Evolutionary conservation across 2,888 invertebrate genomes (phyloP), one percentile per base, ranked within the genome.

Genomic region (Cosmia pyralina): DNA sequence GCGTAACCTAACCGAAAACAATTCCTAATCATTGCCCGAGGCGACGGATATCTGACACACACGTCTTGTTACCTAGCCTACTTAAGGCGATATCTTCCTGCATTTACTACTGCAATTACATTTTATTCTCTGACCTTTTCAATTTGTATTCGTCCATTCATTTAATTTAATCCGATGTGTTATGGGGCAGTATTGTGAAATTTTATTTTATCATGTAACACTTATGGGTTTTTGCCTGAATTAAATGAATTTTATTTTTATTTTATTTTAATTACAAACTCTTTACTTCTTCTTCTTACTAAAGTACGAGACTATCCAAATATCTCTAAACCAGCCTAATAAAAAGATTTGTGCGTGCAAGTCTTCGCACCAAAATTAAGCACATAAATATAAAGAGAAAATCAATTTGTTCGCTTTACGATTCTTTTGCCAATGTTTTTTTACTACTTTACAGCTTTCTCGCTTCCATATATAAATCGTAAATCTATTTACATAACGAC

Each of bases 341-440:
- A 74, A 55, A 71, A 79, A 70, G 69, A 75, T 73, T 70, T 75
- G 63, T 71, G n/a, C 65, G 62, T 59, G 57, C 38, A 69, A 72
- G 55, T 65, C 70, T 72, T 65, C 58, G 64, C 69, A 44, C 44
- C 75, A 57, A 85, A 81, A 85, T 85, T 85, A 81, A 83, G 79
- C 75, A 75, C 82, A 82, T 81, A 81, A 86, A 83, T 74, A 77
- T 74, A 63, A 82, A 65, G 59, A 69, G 72, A 71, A 83, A 85
- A 83, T 85, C 84, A 85, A 86, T 86, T 85, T 85, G 81, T 86
- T 60, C 69, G 72, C 68, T 67, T 86, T 79, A 86, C 79, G 85
- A 74, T 73, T 81, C 76, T 60, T 81, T 81, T 78, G 52, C 71
- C 63, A 70, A 77, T 74, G 81, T 82, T 82, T 85, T 85, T 85